Evolutionary conservation across 2,888 invertebrate species (phyloP), one percentile per base, ranked within the genome.

Genomic region (Drosophila neotestacea): DNA sequence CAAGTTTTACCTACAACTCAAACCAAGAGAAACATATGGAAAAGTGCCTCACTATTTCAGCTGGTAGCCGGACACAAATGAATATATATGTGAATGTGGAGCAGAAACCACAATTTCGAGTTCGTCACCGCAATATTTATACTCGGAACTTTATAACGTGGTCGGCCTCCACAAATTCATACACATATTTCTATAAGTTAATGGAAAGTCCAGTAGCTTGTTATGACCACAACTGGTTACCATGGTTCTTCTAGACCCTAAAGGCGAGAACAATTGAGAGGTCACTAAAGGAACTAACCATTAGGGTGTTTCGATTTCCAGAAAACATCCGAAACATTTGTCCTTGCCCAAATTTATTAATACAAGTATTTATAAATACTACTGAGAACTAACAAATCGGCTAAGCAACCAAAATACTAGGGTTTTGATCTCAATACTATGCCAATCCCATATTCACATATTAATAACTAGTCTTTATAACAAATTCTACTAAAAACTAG

Each of bases 151-250:
- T 67, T 70, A 55, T 22, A 50, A 46, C 16, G 44, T 36, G 59
- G 47, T 55, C 59, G 63, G 58, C 61, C 79, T 75, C 60, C 22
- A 22, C 22, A 22, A 36, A 60, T 65, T 75, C 71, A 81, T 78
- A 75, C 75, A 75, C 75, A 79, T 77, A 80, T 74, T 77, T 78
- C 74, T 73, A 84, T 32, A 36, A 74, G 77, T 79, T 84, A 84
- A 78, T 89, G 88, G 90, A 90, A 89, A 84, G 84, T 86, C 84
- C 81, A 87, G 89, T 79, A 54, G 60, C 61, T 75, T 80, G 88
- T 89, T 90, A 52, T 85, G 85, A 85, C 90, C 82, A 89, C 68
- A 59, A 66, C 38, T 54, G 71, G 85, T 85, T 72, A 81, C 89
- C 85, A 85, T 85, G 87, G 84, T 6, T 32, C 3, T 16, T 67